Conservation (phyloP, 2,113 vertebrate genomes). For the Pelodiscus sinensis region DNA sequence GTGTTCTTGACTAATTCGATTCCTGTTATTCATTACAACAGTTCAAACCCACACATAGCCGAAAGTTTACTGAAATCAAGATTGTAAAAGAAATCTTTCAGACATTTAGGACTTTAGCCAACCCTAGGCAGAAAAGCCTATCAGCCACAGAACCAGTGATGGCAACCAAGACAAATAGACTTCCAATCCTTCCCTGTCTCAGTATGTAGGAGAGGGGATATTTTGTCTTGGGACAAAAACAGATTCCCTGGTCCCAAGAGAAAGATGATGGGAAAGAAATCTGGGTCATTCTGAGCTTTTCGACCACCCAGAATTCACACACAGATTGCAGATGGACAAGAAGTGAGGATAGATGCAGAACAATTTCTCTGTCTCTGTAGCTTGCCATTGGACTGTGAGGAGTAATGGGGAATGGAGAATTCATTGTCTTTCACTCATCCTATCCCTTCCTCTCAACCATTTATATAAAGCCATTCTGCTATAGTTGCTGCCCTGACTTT, state of each 20-base stretch:
- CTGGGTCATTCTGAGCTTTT: background rate
- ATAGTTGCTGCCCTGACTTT: background rate
- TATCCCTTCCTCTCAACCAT: background rate
- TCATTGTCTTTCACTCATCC: accelerated
- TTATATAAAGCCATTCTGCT: background rate
- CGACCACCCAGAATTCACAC: background rate
- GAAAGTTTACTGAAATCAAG: background rate
- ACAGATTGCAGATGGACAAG: background rate
- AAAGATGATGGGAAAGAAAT: background rate
- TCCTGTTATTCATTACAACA: background rate
- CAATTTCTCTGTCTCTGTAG: background rate
- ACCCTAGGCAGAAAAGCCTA: accelerated
- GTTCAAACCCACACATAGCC: background rate
- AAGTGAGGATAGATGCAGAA: background rate
- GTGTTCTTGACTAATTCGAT: background rate
- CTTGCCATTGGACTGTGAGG: accelerated
- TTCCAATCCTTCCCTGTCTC: background rate
- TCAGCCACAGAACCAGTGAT: background rate
- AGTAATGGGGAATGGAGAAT: background rate
- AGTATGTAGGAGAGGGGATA: background rate
- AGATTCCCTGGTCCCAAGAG: background rate
- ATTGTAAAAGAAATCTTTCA: background rate
- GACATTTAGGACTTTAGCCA: background rate
- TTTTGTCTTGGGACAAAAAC: background rate
- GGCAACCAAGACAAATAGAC: background rate